These are phyloP conservation scores for Dryas iulia DNA, from an alignment of 1,140 invertebrate genomes.

Conservation along the genomic window DNA sequence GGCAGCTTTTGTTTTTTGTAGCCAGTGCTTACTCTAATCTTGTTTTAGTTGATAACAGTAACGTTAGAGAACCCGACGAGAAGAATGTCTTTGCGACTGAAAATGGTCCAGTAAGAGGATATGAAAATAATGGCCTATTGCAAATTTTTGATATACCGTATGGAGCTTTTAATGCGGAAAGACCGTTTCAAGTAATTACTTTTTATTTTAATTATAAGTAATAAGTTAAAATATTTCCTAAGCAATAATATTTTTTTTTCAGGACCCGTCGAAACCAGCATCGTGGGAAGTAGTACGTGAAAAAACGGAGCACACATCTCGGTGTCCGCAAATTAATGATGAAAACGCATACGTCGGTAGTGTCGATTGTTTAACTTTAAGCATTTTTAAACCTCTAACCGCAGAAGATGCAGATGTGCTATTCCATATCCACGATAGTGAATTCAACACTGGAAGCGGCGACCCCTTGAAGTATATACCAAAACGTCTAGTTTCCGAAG, in stretches of 20 bases:
- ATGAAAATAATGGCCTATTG: slow-evolving; percentile 23
- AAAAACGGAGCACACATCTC: slow-evolving; percentile 60
- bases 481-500: slow-evolving; percentile 43
- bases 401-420: slow-evolving; percentile 44
- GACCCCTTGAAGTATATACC: slow-evolving; percentile 50
- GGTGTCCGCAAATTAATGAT: slow-evolving; percentile 56
- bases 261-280: slow-evolving; percentile 74
- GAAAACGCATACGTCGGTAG: slow-evolving; percentile 32
- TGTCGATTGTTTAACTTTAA: slow-evolving; percentile 56
- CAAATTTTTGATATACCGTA: slow-evolving; percentile 44
- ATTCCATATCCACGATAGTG: slow-evolving; percentile 59
- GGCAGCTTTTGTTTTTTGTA: slow-evolving; percentile 3
- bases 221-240: not conserved
- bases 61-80: not conserved
- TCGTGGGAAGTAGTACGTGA: slow-evolving; percentile 73
- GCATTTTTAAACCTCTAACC: slow-evolving; percentile 43
- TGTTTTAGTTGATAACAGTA: not conserved
- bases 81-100: slow-evolving; percentile 27
- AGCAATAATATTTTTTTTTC: slow-evolving; percentile 39
- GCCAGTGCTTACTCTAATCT: not conserved
- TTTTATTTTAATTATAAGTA: not conserved
- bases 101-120: slow-evolving; percentile 34
- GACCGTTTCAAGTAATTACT: slow-evolving; percentile 39
- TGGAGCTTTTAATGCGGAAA: slow-evolving; percentile 27
- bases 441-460: slow-evolving; percentile 49